Percentiles rank a stretch among this genome's conserved stretches.
phyloP scores from a whole-genome alignment of 92 coral and sea anemone genomes.

The Micromussa lordhowensis region DNA sequence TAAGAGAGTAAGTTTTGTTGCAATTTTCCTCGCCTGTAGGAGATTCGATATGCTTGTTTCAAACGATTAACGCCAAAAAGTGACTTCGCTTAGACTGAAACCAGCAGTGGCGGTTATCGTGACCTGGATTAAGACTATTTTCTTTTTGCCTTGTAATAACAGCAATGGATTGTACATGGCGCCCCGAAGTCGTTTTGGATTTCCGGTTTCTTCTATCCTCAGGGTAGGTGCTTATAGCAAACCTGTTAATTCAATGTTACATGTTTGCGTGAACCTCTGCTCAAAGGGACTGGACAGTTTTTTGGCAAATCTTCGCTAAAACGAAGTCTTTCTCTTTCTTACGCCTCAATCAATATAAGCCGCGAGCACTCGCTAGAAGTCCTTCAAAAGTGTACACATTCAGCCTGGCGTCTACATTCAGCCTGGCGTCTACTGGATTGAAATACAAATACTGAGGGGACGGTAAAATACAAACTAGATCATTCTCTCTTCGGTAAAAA shows the following conservation, averaged over 20 bases:
- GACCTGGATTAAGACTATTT: not conserved
- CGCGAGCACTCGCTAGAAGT: not conserved
- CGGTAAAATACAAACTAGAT: too few species aligned
- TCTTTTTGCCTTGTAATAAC: not conserved
- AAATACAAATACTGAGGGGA: not conserved
- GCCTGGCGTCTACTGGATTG: not conserved
- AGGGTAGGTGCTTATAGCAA: conserved; percentile 66
- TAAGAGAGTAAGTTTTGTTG: not conserved
- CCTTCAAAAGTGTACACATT: not conserved
- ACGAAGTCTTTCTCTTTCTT: too few species aligned
- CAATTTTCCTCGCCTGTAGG: not conserved
- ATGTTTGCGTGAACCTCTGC: not conserved
- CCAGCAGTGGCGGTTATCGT: not conserved
- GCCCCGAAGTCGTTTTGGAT: conserved; percentile 97
- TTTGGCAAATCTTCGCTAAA: not conserved
- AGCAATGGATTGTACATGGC: conserved; percentile 99
- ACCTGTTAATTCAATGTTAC: not conserved
- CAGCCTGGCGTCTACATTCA: not conserved
- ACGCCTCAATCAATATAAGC: not conserved
- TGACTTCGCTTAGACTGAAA: not conserved
- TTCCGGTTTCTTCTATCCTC: conserved; percentile 99
- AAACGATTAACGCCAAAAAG: not conserved
- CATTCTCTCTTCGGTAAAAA: too few species aligned
- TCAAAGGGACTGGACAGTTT: not conserved
- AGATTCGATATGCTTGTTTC: not conserved